These are phyloP conservation scores for Conus ventricosus DNA, from an alignment of 1,140 invertebrate genomes.

Conservation along the genomic window DNA sequence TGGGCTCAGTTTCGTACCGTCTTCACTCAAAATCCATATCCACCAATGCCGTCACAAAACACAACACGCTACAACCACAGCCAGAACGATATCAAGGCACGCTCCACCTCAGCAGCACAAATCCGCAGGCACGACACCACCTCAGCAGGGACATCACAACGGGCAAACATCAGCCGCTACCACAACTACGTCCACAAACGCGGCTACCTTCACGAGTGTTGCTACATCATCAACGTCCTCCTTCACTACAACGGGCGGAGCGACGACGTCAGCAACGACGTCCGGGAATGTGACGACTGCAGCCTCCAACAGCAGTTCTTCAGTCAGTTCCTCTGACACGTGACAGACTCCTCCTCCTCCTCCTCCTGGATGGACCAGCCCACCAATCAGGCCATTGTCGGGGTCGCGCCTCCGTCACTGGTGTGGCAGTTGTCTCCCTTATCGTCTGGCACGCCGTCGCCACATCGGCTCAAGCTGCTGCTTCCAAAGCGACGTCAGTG, in stretches of 20 bases:
- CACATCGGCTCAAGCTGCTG: neutral
- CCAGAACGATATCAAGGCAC: neutral
- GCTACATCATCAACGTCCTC: too few relatives aligned
- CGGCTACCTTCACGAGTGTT: too few relatives aligned
- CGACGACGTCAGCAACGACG: neutral
- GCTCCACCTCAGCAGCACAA: neutral
- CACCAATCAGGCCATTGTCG: neutral
- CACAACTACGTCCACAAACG: too few relatives aligned
- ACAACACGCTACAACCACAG: neutral
- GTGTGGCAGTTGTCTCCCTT: neutral
- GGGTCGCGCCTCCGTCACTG: neutral
- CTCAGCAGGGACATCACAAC: neutral
- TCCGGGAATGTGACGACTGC: neutral
- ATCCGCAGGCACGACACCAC: neutral
- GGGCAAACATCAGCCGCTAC: neutral
- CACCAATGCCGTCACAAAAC: neutral
- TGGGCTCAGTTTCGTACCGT: constrained; percentile 27
- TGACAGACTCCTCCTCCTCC: neutral
- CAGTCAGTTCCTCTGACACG: neutral
- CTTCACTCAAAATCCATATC: neutral
- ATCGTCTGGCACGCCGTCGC: neutral
- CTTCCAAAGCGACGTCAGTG: neutral
- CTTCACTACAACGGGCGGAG: neutral
- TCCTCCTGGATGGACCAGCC: neutral
- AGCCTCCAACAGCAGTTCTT: neutral